Evolutionary conservation across 1,140 invertebrate species (phyloP).

Genomic region (Ruditapes philippinarum): DNA sequence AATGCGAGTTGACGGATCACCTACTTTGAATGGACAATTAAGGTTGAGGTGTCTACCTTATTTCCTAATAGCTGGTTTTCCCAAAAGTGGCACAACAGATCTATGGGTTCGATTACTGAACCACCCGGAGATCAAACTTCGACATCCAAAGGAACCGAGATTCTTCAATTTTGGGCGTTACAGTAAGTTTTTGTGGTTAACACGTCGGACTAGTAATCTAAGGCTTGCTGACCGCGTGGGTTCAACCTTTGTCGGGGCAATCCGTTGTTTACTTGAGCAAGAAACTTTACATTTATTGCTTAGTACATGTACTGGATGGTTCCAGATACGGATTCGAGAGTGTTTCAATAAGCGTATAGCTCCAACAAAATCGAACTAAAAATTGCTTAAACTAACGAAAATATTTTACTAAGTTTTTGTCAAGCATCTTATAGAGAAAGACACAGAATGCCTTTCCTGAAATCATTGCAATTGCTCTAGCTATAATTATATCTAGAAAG

Average conservation of each 20-base stretch:
- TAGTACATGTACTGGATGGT: neutral
- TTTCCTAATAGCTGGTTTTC: constrained; percentile 72
- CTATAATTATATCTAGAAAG: too few species aligned
- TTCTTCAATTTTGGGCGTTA: constrained; percentile 70
- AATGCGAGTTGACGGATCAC: neutral
- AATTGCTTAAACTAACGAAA: neutral
- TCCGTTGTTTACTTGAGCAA: too few species aligned
- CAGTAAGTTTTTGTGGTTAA: constrained; percentile 5
- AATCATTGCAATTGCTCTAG: too few species aligned
- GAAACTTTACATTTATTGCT: too few species aligned
- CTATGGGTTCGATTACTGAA: constrained; percentile 59
- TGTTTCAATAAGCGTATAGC: too few species aligned
- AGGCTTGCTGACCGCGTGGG: too few species aligned
- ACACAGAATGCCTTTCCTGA: too few species aligned
- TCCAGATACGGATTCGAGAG: neutral
- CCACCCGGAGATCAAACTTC: constrained; percentile 63
- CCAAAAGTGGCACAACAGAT: constrained; percentile 73
- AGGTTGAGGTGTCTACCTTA: constrained; percentile 72
- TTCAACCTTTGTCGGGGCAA: too few species aligned
- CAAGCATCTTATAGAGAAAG: neutral
- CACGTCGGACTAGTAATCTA: too few species aligned
- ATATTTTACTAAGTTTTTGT: neutral
- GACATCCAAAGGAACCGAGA: constrained; percentile 67
- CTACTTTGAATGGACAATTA: neutral
- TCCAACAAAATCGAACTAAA: neutral